These are phyloP conservation scores for Prenolepis imparis DNA, from an alignment of 2,888 invertebrate genomes.

Conservation along the genomic window DNA sequence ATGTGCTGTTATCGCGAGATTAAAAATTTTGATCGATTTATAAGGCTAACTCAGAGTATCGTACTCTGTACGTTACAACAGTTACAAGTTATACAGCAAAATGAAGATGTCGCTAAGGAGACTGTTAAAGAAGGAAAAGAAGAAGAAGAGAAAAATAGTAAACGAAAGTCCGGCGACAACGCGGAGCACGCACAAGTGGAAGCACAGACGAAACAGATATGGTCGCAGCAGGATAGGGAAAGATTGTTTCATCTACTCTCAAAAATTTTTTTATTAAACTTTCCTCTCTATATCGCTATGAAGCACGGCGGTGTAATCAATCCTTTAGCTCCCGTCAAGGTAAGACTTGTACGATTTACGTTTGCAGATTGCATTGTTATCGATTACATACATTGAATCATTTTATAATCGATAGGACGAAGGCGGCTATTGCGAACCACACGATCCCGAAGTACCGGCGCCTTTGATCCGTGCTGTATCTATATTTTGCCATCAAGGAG, in stretches of 20 bases:
- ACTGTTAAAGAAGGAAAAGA: conserved; percentile 81
- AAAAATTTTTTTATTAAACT: conserved; percentile 95
- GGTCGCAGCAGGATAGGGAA: conserved; percentile 95
- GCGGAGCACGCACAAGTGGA: conserved; percentile 70
- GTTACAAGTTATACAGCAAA: conserved; percentile 90
- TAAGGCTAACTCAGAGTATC: conserved; percentile 95
- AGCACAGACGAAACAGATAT: conserved; percentile 83
- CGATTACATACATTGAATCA: neutral
- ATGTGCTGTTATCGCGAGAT: conserved; percentile 97
- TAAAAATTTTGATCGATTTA: conserved; percentile 97
- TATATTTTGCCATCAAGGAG: conserved; percentile 96
- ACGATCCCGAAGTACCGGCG: conserved; percentile 97
- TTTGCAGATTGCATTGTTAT: neutral
- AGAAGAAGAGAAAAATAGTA: conserved; percentile 80
- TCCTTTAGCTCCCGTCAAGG: conserved; percentile 84
- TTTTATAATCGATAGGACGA: conserved; percentile 88
- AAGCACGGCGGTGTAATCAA: conserved; percentile 91
- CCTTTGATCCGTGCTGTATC: conserved; percentile 97
- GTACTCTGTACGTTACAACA: conserved; percentile 94
- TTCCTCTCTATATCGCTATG: conserved; percentile 95
- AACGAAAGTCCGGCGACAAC: conserved; percentile 72
- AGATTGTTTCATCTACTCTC: conserved; percentile 95
- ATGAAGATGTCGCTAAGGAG: conserved; percentile 82
- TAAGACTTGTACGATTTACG: conserved; percentile 64
- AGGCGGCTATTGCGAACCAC: conserved; percentile 95